Percentiles rank a stretch among this genome's conserved stretches.
phyloP scores from a whole-genome alignment of 2,888 invertebrate genomes.

The Teinopalpus imperialis region DNA sequence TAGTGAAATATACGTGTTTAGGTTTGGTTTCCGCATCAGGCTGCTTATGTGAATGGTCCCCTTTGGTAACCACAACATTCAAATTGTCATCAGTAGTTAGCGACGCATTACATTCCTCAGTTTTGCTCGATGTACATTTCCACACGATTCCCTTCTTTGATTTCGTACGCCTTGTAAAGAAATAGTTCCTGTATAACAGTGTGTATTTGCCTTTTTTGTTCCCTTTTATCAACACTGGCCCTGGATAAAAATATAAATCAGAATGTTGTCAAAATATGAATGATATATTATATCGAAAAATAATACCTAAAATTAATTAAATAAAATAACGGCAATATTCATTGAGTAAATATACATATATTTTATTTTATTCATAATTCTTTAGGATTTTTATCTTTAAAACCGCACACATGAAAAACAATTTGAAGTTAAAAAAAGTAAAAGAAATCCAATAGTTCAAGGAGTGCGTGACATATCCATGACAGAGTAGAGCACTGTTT shows the following conservation, averaged over 20 bases:
- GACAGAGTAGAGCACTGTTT: too few species aligned
- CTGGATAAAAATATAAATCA: constrained; percentile 43
- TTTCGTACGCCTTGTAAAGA: constrained; percentile 53
- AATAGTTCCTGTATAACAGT: constrained; percentile 53
- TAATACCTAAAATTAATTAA: not conserved
- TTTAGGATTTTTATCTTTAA: too few species aligned
- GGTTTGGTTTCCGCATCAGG: constrained; percentile 47
- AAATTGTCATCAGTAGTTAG: constrained; percentile 61
- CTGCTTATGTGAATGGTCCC: constrained; percentile 50
- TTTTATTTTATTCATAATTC: too few species aligned
- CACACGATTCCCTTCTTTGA: constrained; percentile 69
- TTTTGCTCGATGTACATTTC: constrained; percentile 63
- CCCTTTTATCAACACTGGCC: constrained; percentile 60
- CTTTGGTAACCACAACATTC: constrained; percentile 51
- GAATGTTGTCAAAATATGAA: too few species aligned
- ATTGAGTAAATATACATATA: too few species aligned
- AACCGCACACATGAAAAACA: too few species aligned
- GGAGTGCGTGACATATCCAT: too few species aligned
- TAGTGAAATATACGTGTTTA: constrained; percentile 70
- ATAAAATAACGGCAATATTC: not conserved
- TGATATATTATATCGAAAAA: too few species aligned
- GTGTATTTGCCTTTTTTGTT: constrained; percentile 56
- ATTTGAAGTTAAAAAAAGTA: too few species aligned
- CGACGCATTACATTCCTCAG: constrained; percentile 54
- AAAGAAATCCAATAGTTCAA: too few species aligned